These are phyloP conservation scores for Alligator sinensis DNA, from an alignment of 2,113 vertebrate species.

Conservation along the genomic window DNA sequence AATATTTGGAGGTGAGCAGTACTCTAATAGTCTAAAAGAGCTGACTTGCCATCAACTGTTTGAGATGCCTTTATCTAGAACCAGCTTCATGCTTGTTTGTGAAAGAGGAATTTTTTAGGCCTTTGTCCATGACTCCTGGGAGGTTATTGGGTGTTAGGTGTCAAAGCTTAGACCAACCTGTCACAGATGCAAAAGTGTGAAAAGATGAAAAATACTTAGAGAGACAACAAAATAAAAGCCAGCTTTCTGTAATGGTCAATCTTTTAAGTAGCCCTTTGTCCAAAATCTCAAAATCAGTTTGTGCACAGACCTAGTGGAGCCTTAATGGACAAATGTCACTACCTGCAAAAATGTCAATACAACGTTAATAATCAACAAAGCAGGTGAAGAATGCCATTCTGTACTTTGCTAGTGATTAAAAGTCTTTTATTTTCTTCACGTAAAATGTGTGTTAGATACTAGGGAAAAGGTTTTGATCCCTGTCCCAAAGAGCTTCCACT, in stretches of 20 bases:
- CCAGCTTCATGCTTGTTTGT: slow-evolving; percentile 75
- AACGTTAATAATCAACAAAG: slow-evolving; percentile 4
- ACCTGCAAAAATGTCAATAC: not conserved
- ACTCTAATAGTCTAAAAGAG: slow-evolving; percentile 80
- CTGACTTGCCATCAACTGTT: slow-evolving; percentile 84
- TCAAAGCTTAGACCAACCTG: slow-evolving; percentile 76
- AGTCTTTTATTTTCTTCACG: not conserved
- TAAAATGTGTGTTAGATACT: not conserved
- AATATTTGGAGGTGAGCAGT: slow-evolving; percentile 75
- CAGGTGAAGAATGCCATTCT: not conserved
- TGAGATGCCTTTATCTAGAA: slow-evolving; percentile 74
- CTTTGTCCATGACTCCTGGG: slow-evolving; percentile 74
- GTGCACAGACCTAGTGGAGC: slow-evolving; percentile 21
- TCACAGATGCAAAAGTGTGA: slow-evolving; percentile 68
- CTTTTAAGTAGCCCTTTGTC: slow-evolving; percentile 74
- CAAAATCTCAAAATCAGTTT: slow-evolving; percentile 79
- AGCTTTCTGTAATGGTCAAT: slow-evolving; percentile 70
- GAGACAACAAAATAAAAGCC: slow-evolving; percentile 73
- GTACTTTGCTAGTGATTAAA: not conserved
- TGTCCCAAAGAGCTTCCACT: not conserved
- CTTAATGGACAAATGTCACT: not conserved
- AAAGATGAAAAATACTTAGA: slow-evolving; percentile 78
- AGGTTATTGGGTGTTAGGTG: slow-evolving; percentile 76
- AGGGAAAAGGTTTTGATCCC: not conserved
- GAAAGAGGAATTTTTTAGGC: slow-evolving; percentile 77